Evolutionary conservation across 2,797 vertebrate genomes (phyloP), one percentile per base, ranked within the genome.

Genomic region (Gymnoscopelus microlampas): DNA sequence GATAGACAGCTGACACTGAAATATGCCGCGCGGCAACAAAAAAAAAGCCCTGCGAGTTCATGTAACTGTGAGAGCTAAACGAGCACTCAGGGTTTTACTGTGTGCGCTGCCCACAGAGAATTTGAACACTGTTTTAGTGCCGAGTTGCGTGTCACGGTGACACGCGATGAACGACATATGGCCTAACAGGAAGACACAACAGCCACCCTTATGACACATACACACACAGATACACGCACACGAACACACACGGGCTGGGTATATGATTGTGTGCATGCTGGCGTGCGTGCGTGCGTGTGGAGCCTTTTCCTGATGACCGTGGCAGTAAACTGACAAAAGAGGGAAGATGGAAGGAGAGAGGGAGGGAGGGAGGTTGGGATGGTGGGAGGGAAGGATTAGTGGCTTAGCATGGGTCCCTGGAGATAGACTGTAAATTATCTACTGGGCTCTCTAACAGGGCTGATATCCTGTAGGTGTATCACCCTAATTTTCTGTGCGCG

Each of bases 371-470:
- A 11, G 29, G 82, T 85, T 72, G 62, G 62, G 83, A 76, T 70
- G 74, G 70, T 65, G 63, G 73, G 59, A 11, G 29, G 82, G 85
- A 85, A 68, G 78, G 78, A 83, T 85, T 70, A 71, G 71, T 50
- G 73, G 70, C 68, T 74, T 71, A 75, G 76, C 85, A 84, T 67
- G 67, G 68, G 71, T 85, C 89, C 70, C 84, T 71, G 54, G 87
- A 91, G 89, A 85, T 81, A 87, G 86, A 79, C 84, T 73, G 85
- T 89, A 89, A 87, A 91, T 92, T 84, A 91, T 86, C 73, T 81
- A 81, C 84, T 83, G 79, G 76, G 64, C 76, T 85, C 76, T 91
- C 73, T 58, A 57, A 60, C 14, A 53, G 71, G 81, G 79, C 85
- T 78, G 68, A 79, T 81, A 90, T 91, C 87, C 39, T 88, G 83